Conservation (phyloP, 1,140 invertebrate genomes). For the Ceratitis capitata region DNA sequence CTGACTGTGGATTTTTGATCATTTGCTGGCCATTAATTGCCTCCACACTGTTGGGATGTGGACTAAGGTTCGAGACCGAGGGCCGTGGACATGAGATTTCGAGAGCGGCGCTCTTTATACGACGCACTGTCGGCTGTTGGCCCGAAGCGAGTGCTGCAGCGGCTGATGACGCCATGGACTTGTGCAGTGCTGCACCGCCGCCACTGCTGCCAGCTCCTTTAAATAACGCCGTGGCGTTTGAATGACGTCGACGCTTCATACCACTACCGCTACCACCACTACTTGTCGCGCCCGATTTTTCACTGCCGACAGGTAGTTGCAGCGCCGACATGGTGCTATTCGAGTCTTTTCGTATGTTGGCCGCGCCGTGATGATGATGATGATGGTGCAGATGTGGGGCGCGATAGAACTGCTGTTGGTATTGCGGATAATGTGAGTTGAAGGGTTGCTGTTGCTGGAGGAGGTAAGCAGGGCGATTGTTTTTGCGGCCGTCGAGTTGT, state of each 20-base stretch:
- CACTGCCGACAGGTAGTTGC: constrained; percentile 65
- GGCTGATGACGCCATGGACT: neutral
- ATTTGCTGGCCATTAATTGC: constrained; percentile 73
- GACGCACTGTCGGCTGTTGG: constrained; percentile 64
- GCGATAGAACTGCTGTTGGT: constrained; percentile 48
- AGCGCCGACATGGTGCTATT: constrained; percentile 72
- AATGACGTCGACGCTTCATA: constrained; percentile 69
- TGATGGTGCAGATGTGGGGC: constrained; percentile 51
- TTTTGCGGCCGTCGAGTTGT: constrained; percentile 43
- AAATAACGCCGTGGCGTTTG: constrained; percentile 68
- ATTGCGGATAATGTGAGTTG: constrained; percentile 48
- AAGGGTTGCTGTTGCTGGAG: constrained; percentile 48
- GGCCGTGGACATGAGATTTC: constrained; percentile 74
- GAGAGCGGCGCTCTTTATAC: constrained; percentile 74
- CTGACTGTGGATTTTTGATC: constrained; percentile 71
- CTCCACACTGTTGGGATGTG: constrained; percentile 75
- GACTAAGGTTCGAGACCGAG: constrained; percentile 71
- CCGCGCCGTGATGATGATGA: constrained; percentile 39
- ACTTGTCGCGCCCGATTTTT: neutral
- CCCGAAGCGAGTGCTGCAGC: neutral
- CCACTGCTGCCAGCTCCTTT: constrained; percentile 47
- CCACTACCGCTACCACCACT: constrained; percentile 48
- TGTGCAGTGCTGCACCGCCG: constrained; percentile 23
- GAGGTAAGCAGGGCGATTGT: constrained; percentile 34
- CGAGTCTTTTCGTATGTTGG: constrained; percentile 68